Base-by-base conservation (phyloP, 2,113 vertebrate genomes). In the Alces alces region DNA sequence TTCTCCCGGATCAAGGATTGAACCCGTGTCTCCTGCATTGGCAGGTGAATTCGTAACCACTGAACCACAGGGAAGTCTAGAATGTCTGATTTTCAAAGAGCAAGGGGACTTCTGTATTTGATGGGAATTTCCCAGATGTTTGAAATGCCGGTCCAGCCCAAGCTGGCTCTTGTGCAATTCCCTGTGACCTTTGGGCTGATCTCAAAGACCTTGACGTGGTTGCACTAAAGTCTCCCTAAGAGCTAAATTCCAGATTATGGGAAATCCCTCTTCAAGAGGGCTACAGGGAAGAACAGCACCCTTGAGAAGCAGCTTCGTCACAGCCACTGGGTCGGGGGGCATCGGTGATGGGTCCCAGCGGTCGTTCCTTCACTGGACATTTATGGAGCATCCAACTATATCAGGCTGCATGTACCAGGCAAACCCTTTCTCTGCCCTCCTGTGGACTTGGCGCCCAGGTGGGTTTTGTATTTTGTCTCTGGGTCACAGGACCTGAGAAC, bases 41-140 rank as follows among this genome's bases (percentile, higher is more conserved):
- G 39, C 70, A 43, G 39, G 36, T 43, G 39, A 43, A 43, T 43
- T 25, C 39, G 0, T 43, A 25, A 76, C 70, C 70, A 43, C 70
- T 25, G 39, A 43, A 39, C 70, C 23, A 7, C 39, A 7, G 70
- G 70, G 39, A 43, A 27, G 39, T 43, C 94, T 54, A 25, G 54
- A 27, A 19, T 43, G 45, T 45, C 95, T 79, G 50, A 14, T 45
- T 58, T 86, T 47, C 57, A 61, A 96, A 66, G 70, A 57, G 66
- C 78, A 89, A 64, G 70, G 61, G 58, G 27, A 33, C 43, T 85
- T 96, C 27, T 33, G 91, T 54, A 82, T 92, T 76, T n/a, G 27
- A 30, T 45, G 66, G 88, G 54, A 90, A 66, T 55, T 27, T 96
- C 61, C 52, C 64, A 87, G 79, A 58, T 66, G 89, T 96, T 93